A percentile compares a stretch with the other conserved stretches of the same genome.
Evolutionary conservation across 2,113 vertebrate genomes (phyloP).

Genomic region (Podarcis muralis): DNA sequence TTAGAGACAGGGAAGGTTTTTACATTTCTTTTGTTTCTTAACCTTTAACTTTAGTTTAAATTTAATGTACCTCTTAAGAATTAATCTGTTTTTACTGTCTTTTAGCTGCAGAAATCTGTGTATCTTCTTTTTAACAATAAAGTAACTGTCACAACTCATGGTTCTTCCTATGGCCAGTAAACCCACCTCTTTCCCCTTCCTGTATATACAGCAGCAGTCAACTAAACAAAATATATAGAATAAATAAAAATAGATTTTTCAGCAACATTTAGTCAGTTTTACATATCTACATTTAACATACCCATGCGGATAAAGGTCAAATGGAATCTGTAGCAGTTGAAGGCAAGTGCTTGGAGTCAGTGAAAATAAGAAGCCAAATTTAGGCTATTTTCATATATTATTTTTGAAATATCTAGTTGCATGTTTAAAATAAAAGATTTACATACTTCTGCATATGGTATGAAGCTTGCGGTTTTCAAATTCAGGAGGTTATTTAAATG

Average conservation of each 20-base stretch:
- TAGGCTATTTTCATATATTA: neutral
- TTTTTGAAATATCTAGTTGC: neutral
- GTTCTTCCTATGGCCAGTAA: neutral
- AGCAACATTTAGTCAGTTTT: neutral
- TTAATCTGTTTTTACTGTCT: slow-evolving; percentile 27
- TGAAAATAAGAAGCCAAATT: neutral
- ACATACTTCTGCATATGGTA: neutral
- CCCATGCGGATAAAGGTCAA: neutral
- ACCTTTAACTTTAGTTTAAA: slow-evolving; percentile 50
- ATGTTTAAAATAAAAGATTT: slow-evolving; percentile 3
- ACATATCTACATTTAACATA: neutral
- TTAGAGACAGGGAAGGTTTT: slow-evolving; percentile 54
- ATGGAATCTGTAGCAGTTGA: neutral
- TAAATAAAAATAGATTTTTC: neutral
- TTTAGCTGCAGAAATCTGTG: neutral
- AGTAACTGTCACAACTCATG: neutral
- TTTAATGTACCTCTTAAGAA: slow-evolving; percentile 22
- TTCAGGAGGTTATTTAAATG: neutral
- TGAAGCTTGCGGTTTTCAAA: slow-evolving; percentile 16
- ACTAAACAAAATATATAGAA: neutral
- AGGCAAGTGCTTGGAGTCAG: neutral
- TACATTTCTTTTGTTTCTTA: slow-evolving; percentile 59
- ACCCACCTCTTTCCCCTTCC: neutral
- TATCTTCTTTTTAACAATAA: slow-evolving; percentile 5
- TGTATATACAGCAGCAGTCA: neutral